These are phyloP conservation scores for Venusia cambrica DNA, from an alignment of 2,888 invertebrate genomes.

Conservation along the genomic window DNA sequence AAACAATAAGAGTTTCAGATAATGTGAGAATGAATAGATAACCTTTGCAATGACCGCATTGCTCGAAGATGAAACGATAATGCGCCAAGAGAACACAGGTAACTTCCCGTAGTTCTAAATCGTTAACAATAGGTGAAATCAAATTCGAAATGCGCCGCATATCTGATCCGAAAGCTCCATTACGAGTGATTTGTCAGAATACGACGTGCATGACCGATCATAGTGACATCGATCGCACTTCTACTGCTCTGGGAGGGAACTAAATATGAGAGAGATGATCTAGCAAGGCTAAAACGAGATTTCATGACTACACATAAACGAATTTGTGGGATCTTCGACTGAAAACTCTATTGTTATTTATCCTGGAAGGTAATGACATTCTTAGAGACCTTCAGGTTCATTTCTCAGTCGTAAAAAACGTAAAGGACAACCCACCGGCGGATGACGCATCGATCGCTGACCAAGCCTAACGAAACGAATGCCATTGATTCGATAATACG, in stretches of 20 bases:
- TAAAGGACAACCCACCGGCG: constrained; percentile 81
- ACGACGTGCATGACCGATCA: constrained; percentile 67
- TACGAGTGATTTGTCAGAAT: constrained; percentile 45
- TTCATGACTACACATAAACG: constrained; percentile 26
- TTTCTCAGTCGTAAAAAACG: constrained; percentile 52
- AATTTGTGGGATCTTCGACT: constrained; percentile 23
- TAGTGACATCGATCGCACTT: constrained; percentile 68
- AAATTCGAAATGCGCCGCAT: constrained; percentile 44
- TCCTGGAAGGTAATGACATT: constrained; percentile 21
- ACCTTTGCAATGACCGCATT: constrained; percentile 52
- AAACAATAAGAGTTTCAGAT: constrained; percentile 25
- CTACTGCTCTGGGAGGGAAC: constrained; percentile 44
- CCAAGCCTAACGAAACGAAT: constrained; percentile 80
- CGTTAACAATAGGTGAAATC: constrained; percentile 72
- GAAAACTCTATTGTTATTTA: constrained; percentile 28
- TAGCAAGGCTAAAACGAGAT: constrained; percentile 33
- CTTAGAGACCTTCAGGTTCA: constrained; percentile 31
- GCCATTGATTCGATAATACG: constrained; percentile 68
- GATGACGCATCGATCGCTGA: constrained; percentile 83
- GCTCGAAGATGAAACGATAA: constrained; percentile 51
- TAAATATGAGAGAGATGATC: constrained; percentile 45
- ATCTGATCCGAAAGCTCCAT: constrained; percentile 47
- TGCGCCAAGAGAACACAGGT: constrained; percentile 46
- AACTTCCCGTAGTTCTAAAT: constrained; percentile 46
- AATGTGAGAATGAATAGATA: constrained; percentile 38